Base-by-base conservation (phyloP, 30 jellyfish, hydroid and myxozoan genomes). In the Rhopilema esculentum region DNA sequence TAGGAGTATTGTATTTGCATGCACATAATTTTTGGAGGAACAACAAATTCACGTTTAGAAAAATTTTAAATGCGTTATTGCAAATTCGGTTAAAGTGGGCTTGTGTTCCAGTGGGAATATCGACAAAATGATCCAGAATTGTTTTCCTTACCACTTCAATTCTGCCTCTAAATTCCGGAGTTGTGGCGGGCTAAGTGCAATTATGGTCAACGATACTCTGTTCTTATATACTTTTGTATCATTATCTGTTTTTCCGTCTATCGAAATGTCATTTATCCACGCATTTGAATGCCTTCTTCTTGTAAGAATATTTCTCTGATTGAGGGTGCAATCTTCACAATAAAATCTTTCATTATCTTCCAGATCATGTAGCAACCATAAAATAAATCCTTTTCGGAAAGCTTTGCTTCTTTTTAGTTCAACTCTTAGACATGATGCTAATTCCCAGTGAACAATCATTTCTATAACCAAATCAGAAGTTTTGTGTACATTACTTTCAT, bases 371-470 rank as follows among this genome's bases (percentile, higher is more conserved):
- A 8, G 33, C 72, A 84, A 28, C 93, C 93, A 84, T 1, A 68
- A 57, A 26, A 52, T 4, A 57, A 84, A 84, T 61, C 87, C 66
- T 53, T 25, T 71, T 62, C 64, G 57, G 32, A 84, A 84, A 4
- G 68, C 27, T 31, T 31, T 69, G 48, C 87, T 71, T 25, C 77
- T 68, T 19, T 48, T 32, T 12, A 84, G 7, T 72, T 84, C 93
- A 72, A 33, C 24, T 28, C 86, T 52, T 49, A 84, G 29, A 61
- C 93, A 84, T 50, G 31, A 72, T 32, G 77, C 69, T 20, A 84
- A 81, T 57, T 72, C 87, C 93, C 93, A 84, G 0, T 70, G 81
- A 26, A 84, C 66, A 1, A 25, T 78, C 66, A 84, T 66, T 33
- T 69, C 27, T 27, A 82, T 50, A 20, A 40, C 48, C 31, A 50